Percentiles rank a stretch among this genome's conserved stretches.
Conservation (phyloP, 2,113 vertebrate species). For the Romanogobio albipinnatus region DNA sequence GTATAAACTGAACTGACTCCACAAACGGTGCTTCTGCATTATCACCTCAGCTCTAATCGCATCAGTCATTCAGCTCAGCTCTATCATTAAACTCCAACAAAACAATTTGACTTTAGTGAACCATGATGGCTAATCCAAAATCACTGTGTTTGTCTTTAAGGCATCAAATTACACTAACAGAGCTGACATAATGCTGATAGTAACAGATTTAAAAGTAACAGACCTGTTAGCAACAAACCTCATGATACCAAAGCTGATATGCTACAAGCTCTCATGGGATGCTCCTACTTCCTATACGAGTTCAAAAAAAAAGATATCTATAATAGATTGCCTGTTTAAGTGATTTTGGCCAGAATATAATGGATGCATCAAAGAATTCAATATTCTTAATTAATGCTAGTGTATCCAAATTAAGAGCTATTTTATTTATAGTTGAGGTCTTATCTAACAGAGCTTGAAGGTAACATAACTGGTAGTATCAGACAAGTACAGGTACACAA, state of each 20-base stretch:
- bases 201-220: background rate
- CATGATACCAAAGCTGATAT: background rate
- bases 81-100: background rate
- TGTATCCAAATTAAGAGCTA: too few species aligned
- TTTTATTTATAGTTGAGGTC: too few species aligned
- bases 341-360: background rate
- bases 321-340: background rate
- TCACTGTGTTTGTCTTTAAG: background rate
- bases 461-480: too few species aligned
- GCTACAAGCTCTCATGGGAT: background rate
- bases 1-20: background rate
- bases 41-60: background rate
- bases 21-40: background rate
- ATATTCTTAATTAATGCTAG: too few species aligned
- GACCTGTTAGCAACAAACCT: background rate
- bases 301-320: background rate
- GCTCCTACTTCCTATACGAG: background rate
- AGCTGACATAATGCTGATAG: constrained; percentile 1
- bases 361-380: background rate
- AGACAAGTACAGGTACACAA: too few species aligned
- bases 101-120: background rate
- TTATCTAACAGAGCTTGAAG: too few species aligned
- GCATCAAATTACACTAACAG: background rate
- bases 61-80: background rate
- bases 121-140: background rate